phyloP scores from a whole-genome alignment of 2,888 invertebrate species.

The Galerucella pusilla region DNA sequence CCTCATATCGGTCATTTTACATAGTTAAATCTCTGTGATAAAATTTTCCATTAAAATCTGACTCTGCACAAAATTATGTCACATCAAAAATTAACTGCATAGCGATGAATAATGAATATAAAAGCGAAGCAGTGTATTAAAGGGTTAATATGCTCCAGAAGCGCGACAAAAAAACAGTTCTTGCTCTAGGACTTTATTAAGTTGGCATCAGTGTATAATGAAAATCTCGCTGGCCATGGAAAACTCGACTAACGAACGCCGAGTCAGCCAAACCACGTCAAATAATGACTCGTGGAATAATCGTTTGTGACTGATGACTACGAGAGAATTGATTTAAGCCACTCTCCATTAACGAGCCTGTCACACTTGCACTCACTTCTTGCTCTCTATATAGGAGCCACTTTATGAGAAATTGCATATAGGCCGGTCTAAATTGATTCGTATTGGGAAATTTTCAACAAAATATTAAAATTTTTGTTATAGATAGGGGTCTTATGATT shows the following conservation, averaged over 20 bases:
- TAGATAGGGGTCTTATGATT: too few relatives aligned
- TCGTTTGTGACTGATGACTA: slow-evolving; percentile 60
- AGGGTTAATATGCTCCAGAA: slow-evolving; percentile 32
- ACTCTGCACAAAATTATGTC: slow-evolving; percentile 20
- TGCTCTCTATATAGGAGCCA: slow-evolving; percentile 17
- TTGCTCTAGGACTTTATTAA: slow-evolving; percentile 36
- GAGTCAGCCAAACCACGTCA: slow-evolving; percentile 57
- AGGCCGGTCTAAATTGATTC: neutral
- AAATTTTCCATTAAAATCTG: slow-evolving; percentile 18
- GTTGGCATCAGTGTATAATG: slow-evolving; percentile 38
- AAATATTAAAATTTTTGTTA: neutral
- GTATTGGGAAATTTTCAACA: too few relatives aligned
- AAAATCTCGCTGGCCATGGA: slow-evolving; percentile 35
- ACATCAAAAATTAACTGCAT: slow-evolving; percentile 32
- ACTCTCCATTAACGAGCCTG: slow-evolving; percentile 56
- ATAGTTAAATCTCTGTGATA: neutral
- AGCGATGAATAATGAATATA: slow-evolving; percentile 37
- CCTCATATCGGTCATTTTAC: neutral
- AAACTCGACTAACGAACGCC: slow-evolving; percentile 57
- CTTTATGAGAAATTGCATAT: slow-evolving; percentile 18
- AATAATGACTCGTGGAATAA: slow-evolving; percentile 58
- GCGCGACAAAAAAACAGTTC: slow-evolving; percentile 27
- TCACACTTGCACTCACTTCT: slow-evolving; percentile 39
- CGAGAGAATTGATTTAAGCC: slow-evolving; percentile 60
- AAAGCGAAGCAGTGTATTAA: slow-evolving; percentile 36